Conservation (phyloP, 92 coral and sea anemone genomes). For the Ricordea florida region DNA sequence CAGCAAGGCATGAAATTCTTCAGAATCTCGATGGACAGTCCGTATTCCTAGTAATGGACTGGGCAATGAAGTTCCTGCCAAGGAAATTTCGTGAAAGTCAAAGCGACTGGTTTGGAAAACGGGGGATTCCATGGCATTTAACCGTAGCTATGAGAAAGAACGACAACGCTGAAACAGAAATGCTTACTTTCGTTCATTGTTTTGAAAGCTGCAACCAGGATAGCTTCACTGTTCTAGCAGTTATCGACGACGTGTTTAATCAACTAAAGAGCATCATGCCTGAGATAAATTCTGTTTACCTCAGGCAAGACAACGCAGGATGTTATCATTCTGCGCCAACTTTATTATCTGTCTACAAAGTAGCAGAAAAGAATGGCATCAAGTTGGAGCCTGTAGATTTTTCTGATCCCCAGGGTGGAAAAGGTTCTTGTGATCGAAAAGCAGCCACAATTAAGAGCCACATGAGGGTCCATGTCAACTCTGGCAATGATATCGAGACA, state of each 20-base stretch:
- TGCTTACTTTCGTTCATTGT: constrained; percentile 16
- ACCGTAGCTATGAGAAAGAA: too few species aligned
- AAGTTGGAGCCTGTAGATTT: constrained; percentile 21
- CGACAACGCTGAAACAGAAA: background rate
- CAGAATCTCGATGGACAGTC: too few species aligned
- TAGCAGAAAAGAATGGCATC: constrained; percentile 18
- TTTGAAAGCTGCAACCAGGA: constrained; percentile 14
- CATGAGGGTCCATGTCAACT: constrained; percentile 29
- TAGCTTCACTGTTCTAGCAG: constrained; percentile 26
- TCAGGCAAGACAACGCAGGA: constrained; percentile 51
- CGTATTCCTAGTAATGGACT: too few species aligned
- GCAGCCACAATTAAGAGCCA: constrained; percentile 60
- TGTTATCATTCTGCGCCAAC: constrained; percentile 27
- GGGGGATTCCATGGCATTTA: too few species aligned
- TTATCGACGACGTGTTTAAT: constrained; percentile 23
- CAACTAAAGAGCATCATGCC: constrained; percentile 30
- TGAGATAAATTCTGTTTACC: constrained; percentile 15
- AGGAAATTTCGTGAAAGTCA: too few species aligned
- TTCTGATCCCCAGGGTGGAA: constrained; percentile 65
- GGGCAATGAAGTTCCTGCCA: too few species aligned
- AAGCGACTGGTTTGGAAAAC: too few species aligned
- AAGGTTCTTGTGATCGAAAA: constrained; percentile 56
- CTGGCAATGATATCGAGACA: constrained; percentile 48
- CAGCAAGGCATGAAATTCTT: constrained; percentile 23
- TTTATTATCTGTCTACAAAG: background rate